These are phyloP conservation scores for Calliscelio sp. DNA, from an alignment of 2,888 invertebrate species.

Conservation along the genomic window DNA sequence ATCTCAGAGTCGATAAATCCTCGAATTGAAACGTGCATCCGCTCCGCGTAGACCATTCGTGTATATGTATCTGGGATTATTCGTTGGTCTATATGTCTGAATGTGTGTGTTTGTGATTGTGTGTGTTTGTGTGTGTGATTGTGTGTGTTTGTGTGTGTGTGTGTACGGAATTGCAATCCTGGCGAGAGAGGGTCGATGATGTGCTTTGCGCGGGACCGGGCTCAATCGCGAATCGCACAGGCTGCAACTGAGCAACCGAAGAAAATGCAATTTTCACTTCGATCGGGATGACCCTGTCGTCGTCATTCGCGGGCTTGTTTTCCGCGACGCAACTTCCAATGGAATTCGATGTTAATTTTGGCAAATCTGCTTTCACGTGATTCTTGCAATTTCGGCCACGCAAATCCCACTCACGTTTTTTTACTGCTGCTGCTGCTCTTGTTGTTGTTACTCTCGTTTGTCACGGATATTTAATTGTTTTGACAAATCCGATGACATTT, in stretches of 20 bases:
- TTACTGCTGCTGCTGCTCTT: no score
- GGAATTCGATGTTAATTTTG: conserved; percentile 45
- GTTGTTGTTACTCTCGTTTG: not conserved
- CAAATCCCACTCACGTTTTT: not conserved
- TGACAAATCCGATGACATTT: conserved; percentile 46
- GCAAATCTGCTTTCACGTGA: conserved; percentile 32
- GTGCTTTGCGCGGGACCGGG: conserved; percentile 69
- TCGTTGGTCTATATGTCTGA: conserved; percentile 10
- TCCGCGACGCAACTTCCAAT: conserved; percentile 7
- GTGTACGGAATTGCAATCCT: conserved; percentile 61
- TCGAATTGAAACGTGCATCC: conserved; percentile 70
- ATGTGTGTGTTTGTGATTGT: conserved; percentile 38
- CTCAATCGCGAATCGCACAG: conserved; percentile 69
- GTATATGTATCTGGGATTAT: conserved; percentile 71
- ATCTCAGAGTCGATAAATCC: conserved; percentile 70
- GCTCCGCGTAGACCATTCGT: conserved; percentile 57
- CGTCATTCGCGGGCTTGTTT: conserved; percentile 45
- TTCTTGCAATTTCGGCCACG: conserved; percentile 15
- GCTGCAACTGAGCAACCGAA: conserved; percentile 58
- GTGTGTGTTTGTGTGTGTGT: conserved; percentile 28
- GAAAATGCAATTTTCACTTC: conserved; percentile 71
- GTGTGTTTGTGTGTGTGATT: conserved; percentile 3
- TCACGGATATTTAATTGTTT: conserved; percentile 57
- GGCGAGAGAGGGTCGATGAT: conserved; percentile 70
- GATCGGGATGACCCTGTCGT: conserved; percentile 59